Evolutionary conservation across 2,888 invertebrate species (phyloP), one percentile per base, ranked within the genome.

Genomic region (Pharmacophagus antenor): DNA sequence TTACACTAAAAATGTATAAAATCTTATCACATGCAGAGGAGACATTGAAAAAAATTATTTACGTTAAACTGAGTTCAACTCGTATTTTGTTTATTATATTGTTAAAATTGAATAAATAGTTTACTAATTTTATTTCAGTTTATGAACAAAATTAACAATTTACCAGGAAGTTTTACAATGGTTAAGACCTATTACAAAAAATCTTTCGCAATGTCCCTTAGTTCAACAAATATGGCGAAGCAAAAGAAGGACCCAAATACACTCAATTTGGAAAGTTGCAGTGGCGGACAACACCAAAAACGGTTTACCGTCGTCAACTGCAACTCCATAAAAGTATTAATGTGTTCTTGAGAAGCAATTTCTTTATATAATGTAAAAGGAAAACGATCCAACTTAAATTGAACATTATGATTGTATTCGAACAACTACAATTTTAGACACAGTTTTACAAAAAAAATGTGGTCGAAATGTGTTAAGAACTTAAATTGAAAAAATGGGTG

Each of bases 241-340:
- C 65, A 69, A 71, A 69, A 64, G 61, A 64, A 62, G 67, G 71
- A 69, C 71, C 71, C 68, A 65, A 68, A 68, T 70, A 52, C 60
- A 44, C 63, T 67, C 48, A 48, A 64, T 56, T 67, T 64, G 72
- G 72, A 69, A 71, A 69, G 67, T 69, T 69, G 72, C 62, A 54
- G 65, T 60, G 46, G 42, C 59, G 48, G 50, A 60, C 56, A 56
- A 51, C 50, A 31, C 70, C 70, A 63, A 66, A 70, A 67, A 65
- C 50, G 67, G 71, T 52, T 15, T 56, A 51, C 58, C 48, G 61
- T 64, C 62, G 64, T 41, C 65, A 64, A 54, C 52, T 23, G 22
- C 56, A n/a, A 47, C 37, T 25, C 61, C 48, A 27, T 56, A 48
- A 41, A 61, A 63, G 69, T 64, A 66, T 68, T 67, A 61, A 63